Evolutionary conservation across 2,113 vertebrate genomes (phyloP), one percentile per base, ranked within the genome.

Genomic region (Corythoichthys haematopterus): DNA sequence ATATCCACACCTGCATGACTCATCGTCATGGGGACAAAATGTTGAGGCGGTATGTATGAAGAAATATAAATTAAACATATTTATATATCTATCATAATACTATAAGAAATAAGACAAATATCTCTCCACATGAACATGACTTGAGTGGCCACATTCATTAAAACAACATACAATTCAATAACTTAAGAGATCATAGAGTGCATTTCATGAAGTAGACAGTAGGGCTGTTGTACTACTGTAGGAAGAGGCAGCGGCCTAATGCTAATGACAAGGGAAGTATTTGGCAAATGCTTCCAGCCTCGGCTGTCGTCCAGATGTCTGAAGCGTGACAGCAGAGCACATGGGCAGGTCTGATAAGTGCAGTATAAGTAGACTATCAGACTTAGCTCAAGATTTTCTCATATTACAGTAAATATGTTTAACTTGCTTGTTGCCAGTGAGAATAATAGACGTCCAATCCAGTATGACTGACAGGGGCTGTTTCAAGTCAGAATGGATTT

Each of bases 251-350:
- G 50, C 55, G 7, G 10, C 55, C 33, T 35, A 36, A 59, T 59
- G 57, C 36, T 38, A 59, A 38, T 38, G 28, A 59, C 57, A 59
- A 36, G 58, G 46, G 65, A 60, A 64, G 33, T 7, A 1, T 66
- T 66, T 63, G 45, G 70, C 76, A 78, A 76, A 64, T 60, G 74
- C 68, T 71, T 51, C 43, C 50, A 76, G 75, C 76, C 75, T 45
- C 71, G 57, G 55, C 79, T 83, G 81, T 67, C 81, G 72, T 66
- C 72, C 83, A 88, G 78, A 87, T 85, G 84, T 82, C 58, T n/a
- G 14, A 64, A 13, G 64, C 72, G 40, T 55, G 36, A 61, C 55
- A 55, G 65, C 68, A 65, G 68, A 70, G 64, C 75, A 71, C 62
- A 65, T 67, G 50, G 45, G 62, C 52, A 47, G 51, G 20, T 61